Conservation (phyloP, 2,113 vertebrate species). For the Plestiodon gilberti region DNA sequence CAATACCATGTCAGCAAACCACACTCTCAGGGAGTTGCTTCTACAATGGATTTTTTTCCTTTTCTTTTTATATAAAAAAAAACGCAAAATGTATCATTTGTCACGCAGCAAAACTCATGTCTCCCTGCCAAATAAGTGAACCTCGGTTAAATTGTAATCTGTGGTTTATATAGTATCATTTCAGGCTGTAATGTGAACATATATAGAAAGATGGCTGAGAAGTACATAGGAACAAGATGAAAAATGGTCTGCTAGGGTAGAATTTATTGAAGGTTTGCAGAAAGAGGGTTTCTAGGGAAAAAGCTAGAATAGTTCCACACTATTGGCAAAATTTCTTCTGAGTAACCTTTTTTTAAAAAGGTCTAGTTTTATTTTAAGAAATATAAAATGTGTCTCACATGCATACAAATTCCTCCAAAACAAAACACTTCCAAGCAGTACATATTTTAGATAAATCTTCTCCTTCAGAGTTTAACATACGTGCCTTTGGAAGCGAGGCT, state of each 20-base stretch:
- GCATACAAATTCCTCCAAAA: too few relatives aligned
- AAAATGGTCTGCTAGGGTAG: background rate
- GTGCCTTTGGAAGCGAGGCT: background rate
- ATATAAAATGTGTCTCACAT: background rate
- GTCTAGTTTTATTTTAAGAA: background rate
- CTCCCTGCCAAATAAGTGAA: background rate
- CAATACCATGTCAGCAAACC: conserved; percentile 16
- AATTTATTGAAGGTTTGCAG: conserved; percentile 20
- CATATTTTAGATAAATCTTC: background rate
- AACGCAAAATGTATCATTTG: fast-evolving
- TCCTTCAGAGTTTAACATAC: background rate
- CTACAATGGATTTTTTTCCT: background rate
- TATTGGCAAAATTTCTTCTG: background rate
- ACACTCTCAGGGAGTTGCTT: background rate
- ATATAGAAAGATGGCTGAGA: fast-evolving
- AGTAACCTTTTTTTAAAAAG: background rate
- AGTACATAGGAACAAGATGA: fast-evolving
- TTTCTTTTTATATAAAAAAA: background rate
- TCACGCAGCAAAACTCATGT: background rate
- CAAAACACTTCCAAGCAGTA: background rate
- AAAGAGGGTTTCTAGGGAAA: conserved; percentile 17
- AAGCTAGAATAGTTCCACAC: background rate
- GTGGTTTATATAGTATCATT: fast-evolving
- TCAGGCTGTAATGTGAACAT: background rate
- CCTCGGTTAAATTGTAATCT: fast-evolving